Percentiles rank a stretch among this genome's conserved stretches.
These are phyloP conservation scores for Drosophila obscura DNA, from an alignment of 1,140 invertebrate genomes.

Conservation along the genomic window DNA sequence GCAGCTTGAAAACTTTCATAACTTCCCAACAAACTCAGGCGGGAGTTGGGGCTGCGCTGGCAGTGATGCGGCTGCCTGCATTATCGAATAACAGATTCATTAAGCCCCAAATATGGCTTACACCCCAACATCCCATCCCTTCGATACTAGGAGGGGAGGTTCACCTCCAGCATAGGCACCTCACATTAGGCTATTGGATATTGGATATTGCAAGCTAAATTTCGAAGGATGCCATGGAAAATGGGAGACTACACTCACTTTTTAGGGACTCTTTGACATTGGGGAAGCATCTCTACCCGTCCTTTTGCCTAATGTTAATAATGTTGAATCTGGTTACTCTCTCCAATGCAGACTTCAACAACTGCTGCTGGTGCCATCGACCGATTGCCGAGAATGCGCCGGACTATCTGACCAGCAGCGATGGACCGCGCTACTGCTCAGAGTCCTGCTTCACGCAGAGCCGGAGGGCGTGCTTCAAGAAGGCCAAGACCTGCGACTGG, in stretches of 20 bases:
- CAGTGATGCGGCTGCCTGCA: conserved; percentile 45
- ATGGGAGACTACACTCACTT: neutral
- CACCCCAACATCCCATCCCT: no score
- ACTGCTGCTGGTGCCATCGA: conserved; percentile 87
- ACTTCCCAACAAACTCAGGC: conserved; percentile 55
- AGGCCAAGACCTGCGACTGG: conserved; percentile 97
- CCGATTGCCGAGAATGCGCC: conserved; percentile 85
- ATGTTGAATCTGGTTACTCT: neutral
- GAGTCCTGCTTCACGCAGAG: conserved; percentile 95
- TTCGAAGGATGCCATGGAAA: neutral
- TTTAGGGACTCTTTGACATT: no score
- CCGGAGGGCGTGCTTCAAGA: conserved; percentile 93
- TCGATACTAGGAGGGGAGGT: neutral
- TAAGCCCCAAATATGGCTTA: conserved; percentile 62
- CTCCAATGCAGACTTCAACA: conserved; percentile 68
- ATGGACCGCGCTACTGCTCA: conserved; percentile 90
- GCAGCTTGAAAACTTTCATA: conserved; percentile 68
- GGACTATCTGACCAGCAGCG: conserved; percentile 86
- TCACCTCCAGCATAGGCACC: no score
- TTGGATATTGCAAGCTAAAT: no score
- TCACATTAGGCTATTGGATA: no score
- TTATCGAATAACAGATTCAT: conserved; percentile 79
- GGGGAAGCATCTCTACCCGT: neutral
- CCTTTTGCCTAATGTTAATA: neutral
- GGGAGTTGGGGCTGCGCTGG: conserved; percentile 14